phyloP scores from a whole-genome alignment of 1,140 invertebrate genomes.

The Drosophila lini region DNA sequence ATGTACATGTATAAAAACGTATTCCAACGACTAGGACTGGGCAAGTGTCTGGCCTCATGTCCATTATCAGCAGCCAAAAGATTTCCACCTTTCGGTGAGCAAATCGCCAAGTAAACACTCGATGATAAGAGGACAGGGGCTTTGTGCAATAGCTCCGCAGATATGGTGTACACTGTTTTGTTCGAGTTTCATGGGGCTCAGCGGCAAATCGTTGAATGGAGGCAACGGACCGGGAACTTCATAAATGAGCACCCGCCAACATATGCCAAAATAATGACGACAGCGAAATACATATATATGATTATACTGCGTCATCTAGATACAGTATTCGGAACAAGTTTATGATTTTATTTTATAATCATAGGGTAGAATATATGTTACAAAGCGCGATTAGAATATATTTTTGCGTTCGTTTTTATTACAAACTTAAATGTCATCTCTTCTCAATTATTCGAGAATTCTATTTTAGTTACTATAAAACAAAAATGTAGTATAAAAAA shows the following conservation, averaged over 20 bases:
- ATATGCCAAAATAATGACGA: slow-evolving; percentile 58
- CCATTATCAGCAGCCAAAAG: slow-evolving; percentile 34
- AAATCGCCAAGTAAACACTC: slow-evolving; percentile 37
- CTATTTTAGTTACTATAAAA: neutral
- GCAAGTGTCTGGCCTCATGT: slow-evolving; percentile 8
- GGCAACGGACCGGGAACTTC: slow-evolving; percentile 25
- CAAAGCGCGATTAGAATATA: neutral
- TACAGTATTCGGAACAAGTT: neutral
- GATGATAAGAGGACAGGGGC: slow-evolving; percentile 28
- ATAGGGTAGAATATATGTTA: neutral
- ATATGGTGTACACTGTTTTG: slow-evolving; percentile 13
- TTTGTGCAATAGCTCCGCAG: slow-evolving; percentile 15
- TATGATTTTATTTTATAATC: neutral
- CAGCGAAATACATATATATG: slow-evolving; percentile 29
- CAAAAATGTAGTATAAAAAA: neutral
- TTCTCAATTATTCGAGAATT: neutral
- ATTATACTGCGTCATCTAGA: slow-evolving; percentile 15
- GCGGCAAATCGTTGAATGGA: slow-evolving; percentile 18
- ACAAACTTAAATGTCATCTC: too few species aligned
- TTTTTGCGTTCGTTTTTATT: neutral
- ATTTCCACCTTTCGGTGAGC: slow-evolving; percentile 34
- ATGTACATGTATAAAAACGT: neutral
- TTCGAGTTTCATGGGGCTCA: slow-evolving; percentile 8
- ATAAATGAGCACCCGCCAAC: slow-evolving; percentile 42
- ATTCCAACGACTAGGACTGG: slow-evolving; percentile 2